Base-by-base conservation (phyloP, 2,888 invertebrate genomes). In the Poecilus cupreus region DNA sequence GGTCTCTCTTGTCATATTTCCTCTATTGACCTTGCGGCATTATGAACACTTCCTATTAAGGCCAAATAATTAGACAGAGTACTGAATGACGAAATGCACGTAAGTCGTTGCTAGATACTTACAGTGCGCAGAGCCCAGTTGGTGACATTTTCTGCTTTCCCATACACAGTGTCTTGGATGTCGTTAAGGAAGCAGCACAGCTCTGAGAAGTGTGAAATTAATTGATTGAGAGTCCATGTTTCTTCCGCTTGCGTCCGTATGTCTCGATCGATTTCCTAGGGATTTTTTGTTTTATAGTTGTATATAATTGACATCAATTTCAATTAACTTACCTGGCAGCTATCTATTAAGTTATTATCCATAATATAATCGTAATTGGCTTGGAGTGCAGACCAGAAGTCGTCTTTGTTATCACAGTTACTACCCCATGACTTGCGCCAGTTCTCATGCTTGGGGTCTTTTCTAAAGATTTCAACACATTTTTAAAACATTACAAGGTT, bases 321-420 rank as follows among this genome's bases (percentile, higher is more conserved):
- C 32, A 43, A 74, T 74, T 43, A 20, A 85, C 86, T 86, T 84
- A 91, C 91, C 89, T 93, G 93, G 91, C 97, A 97, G 85, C 95
- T 94, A 88, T 97, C 96, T 83, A 98, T 95, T 85, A 98, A 94
- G 89, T 97, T 95, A 87, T 96, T 96, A 89, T 97, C 97, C 97
- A 98, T 97, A 87, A 98, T 96, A 89, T 96, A 98, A 88, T 97
- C 95, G 90, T 97, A 97, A 90, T 96, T 96, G 80, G 96, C 95
- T 89, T 96, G 95, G 86, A 97, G 93, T 82, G 96, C 94, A 84
- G 96, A 96, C 97, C 97, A 97, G 85, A 97, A 95, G 88, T 97
- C 97, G 90, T 97, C 97, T 89, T 94, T 94, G 85, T 93, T 92
- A 83, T 94, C 93, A 88, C 95, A 95, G 46, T 93, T 93, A 16